Base-by-base conservation (phyloP, 2,888 invertebrate species). In the Perizoma flavofasciatum region DNA sequence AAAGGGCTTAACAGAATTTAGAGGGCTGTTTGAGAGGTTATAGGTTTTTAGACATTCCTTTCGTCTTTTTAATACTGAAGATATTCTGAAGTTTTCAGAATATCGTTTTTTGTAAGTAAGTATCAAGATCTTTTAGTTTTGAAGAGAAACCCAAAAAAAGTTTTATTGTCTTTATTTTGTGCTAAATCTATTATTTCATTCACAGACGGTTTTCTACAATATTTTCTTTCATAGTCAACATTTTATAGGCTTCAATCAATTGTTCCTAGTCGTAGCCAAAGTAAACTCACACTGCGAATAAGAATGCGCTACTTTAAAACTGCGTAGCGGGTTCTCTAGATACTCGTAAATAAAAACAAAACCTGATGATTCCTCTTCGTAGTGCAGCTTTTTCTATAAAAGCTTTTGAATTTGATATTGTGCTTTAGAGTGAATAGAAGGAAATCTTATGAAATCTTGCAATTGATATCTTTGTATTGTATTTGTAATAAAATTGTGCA, bases 371-470 rank as follows among this genome's bases (percentile, higher is more conserved):
- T 58, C 48, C 9, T 48, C 11, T 32, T n/a, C 35, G 7, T 5
- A 54, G 54, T 59, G 54, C 59, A 37, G 10, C 41, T 53, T 22
- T 10, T 48, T 9, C 22, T n/a, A 11, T 57, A 57, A 61, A 49
- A 58, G 54, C 61, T 47, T 58, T 58, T 58, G 54, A 44, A 51
- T 61, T 57, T 47, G 40, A 57, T 53, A 50, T 47, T 47, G 48
- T 22, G 47, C 54, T 51, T 10, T 39, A 43, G 51, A 51, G 47
- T 50, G 47, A 53, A 43, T 34, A 62, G 70, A 66, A 58, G 55
- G 79, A 78, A 77, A 76, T 77, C 77, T 72, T 78, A 78, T 73
- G 69, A 77, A 77, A 70, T 71, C 70, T 67, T 71, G 72, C 71
- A 71, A 75, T 75, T 71, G 70, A 69, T 63, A 71, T 69, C 67